phyloP scores from a whole-genome alignment of 2,797 vertebrate species.

The Chelonia mydas region DNA sequence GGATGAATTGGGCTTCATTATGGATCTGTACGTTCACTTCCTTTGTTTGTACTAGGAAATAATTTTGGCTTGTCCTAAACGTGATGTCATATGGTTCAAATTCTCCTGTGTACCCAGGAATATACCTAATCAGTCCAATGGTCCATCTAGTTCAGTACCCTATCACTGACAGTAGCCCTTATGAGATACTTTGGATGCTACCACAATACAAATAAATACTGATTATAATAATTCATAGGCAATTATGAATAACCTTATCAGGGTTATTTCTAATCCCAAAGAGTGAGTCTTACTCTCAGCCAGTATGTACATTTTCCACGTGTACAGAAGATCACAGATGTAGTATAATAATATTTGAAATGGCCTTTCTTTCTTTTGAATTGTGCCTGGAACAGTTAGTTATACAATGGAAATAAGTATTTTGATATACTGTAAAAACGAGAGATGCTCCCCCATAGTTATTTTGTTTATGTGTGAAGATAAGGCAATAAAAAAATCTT shows the following conservation, averaged over 20 bases:
- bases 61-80: accelerated
- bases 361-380: neutral
- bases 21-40: too few relatives aligned
- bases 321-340: neutral
- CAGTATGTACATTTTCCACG: neutral
- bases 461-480: neutral
- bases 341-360: neutral
- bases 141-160: neutral
- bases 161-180: neutral
- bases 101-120: neutral
- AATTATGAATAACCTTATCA: neutral
- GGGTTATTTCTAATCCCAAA: neutral
- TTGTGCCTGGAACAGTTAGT: neutral
- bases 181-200: neutral
- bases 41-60: neutral
- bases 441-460: neutral
- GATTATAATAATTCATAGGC: neutral
- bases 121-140: neutral
- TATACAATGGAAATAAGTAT: neutral
- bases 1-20: neutral
- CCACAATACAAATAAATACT: neutral
- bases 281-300: neutral
- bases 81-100: neutral
- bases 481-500: neutral
- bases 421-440: neutral